Percentiles rank a stretch among this genome's conserved stretches.
Conservation (phyloP, 1,140 invertebrate species). For the Gonatopus flavifemur region DNA sequence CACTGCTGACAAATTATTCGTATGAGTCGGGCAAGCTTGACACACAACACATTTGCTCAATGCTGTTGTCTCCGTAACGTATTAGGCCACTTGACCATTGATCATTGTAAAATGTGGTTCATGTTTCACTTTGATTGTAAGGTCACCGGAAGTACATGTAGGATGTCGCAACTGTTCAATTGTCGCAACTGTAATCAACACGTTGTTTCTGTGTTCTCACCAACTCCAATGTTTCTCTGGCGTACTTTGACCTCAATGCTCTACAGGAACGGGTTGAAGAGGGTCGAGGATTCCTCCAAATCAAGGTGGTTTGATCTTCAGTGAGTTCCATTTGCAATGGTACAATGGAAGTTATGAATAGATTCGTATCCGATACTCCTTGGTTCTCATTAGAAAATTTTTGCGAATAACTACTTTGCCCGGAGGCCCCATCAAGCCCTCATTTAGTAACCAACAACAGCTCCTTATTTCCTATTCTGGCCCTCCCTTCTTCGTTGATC, state of each 20-base stretch:
- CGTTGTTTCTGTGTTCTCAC: not conserved
- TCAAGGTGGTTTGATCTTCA: not conserved
- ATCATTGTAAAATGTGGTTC: not conserved
- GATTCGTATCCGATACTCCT: not conserved
- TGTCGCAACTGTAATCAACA: not conserved
- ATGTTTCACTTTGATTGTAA: not conserved
- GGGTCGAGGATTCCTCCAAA: not conserved
- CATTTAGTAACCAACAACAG: not conserved
- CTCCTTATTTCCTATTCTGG: too few species aligned
- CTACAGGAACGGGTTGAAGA: not conserved
- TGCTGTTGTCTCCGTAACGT: not conserved
- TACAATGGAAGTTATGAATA: not conserved
- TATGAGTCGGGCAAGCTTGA: not conserved
- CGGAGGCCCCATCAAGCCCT: not conserved
- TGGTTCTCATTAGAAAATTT: not conserved
- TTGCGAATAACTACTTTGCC: not conserved
- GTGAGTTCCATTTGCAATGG: not conserved
- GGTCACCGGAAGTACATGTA: not conserved
- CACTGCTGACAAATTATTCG: not conserved
- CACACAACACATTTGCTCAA: not conserved
- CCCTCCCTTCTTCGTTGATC: not conserved
- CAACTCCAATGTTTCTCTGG: not conserved
- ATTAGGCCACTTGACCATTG: not conserved
- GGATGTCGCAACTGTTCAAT: not conserved
- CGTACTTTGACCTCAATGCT: not conserved